Percentiles rank a stretch among this genome's conserved stretches.
These are phyloP conservation scores for Auanema freiburgensis DNA, from an alignment of 2,888 invertebrate species.

Conservation along the genomic window DNA sequence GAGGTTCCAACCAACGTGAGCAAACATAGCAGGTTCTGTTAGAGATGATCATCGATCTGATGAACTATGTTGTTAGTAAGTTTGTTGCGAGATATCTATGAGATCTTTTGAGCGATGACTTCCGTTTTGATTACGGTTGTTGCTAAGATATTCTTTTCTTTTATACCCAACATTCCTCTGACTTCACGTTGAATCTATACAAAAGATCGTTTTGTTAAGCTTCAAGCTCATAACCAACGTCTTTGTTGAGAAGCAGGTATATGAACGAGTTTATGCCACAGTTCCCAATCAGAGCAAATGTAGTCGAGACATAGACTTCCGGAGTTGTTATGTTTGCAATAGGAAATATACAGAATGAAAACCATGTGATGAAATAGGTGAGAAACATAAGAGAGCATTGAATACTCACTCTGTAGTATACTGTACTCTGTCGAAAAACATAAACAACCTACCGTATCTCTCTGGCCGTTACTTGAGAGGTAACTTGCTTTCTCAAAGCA, in stretches of 20 bases:
- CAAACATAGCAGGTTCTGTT: no score
- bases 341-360: slow-evolving; percentile 17
- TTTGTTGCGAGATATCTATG: no score
- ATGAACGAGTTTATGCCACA: slow-evolving; percentile 16
- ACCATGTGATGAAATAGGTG: slow-evolving; percentile 15
- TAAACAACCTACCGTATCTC: neutral
- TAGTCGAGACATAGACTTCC: slow-evolving; percentile 11
- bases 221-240: slow-evolving; percentile 9
- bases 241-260: slow-evolving; percentile 18
- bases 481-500: no score
- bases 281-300: slow-evolving; percentile 15
- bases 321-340: neutral
- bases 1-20: no score
- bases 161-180: no score
- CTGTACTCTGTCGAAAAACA: neutral
- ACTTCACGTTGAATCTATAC: no score
- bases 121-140: no score
- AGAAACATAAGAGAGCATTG: slow-evolving; percentile 19
- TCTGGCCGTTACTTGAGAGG: no score
- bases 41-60: no score
- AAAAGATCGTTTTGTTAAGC: neutral
- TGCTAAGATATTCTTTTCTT: no score
- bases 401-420: slow-evolving; percentile 8
- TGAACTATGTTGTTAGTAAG: no score
- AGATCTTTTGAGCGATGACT: no score